These are phyloP conservation scores for Melanotaenia trifasciata DNA, from an alignment of 2,797 vertebrate species.

Conservation along the genomic window DNA sequence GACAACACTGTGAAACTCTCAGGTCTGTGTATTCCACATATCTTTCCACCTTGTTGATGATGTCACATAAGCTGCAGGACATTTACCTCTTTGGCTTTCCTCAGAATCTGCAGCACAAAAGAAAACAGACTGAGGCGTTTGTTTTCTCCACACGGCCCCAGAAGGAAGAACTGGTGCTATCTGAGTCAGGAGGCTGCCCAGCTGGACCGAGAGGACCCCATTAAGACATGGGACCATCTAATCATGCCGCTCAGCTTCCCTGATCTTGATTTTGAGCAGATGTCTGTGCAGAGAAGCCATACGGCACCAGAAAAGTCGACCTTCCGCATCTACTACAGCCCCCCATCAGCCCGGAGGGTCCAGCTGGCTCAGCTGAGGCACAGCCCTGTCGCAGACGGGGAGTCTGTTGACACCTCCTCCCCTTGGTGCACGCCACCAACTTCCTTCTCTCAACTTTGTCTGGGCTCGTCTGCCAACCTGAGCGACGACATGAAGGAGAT, in stretches of 20 bases:
- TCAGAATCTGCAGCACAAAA: constrained; percentile 42
- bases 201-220: constrained; percentile 76
- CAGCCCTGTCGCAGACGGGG: constrained; percentile 52
- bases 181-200: constrained; percentile 84
- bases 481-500: constrained; percentile 99
- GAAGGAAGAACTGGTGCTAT: constrained; percentile 87
- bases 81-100: constrained; percentile 21
- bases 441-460: constrained; percentile 84
- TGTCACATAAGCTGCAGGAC: constrained; percentile 7
- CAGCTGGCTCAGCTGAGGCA: constrained; percentile 77
- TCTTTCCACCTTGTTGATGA: background rate
- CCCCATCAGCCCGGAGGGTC: constrained; percentile 90
- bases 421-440: constrained; percentile 73
- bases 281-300: constrained; percentile 89
- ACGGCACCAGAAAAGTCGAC: constrained; percentile 92
- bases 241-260: constrained; percentile 83
- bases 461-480: constrained; percentile 92
- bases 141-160: constrained; percentile 51
- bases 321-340: constrained; percentile 95
- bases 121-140: constrained; percentile 29
- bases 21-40: constrained; percentile 71
- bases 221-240: constrained; percentile 88
- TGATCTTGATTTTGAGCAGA: constrained; percentile 81
- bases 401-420: constrained; percentile 56
- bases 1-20: constrained; percentile 77